Evolutionary conservation across 2,113 vertebrate species (phyloP).

Genomic region (Coreoperca whiteheadi): DNA sequence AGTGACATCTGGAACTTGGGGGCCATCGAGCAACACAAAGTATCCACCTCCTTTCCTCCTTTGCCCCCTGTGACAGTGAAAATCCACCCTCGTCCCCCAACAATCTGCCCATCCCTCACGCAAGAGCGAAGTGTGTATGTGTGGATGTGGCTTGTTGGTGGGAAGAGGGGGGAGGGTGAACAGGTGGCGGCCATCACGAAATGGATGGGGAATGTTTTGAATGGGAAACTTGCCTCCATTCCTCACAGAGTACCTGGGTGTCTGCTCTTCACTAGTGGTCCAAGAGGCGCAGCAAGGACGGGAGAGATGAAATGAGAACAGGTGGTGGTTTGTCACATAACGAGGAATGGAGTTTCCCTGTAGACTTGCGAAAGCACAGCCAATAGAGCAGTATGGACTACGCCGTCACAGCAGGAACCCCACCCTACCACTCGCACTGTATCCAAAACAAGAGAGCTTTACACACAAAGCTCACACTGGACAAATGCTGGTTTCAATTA

Average conservation of each 20-base stretch:
- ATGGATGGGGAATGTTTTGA: slow-evolving; percentile 79
- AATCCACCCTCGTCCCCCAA: slow-evolving; percentile 61
- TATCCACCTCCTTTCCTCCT: slow-evolving; percentile 52
- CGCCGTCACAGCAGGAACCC: slow-evolving; percentile 30
- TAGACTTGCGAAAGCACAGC: slow-evolving; percentile 54
- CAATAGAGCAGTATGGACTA: slow-evolving; percentile 21
- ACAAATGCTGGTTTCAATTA: neutral
- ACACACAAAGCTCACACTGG: neutral
- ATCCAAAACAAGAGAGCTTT: slow-evolving; percentile 23
- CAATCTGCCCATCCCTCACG: slow-evolving; percentile 69
- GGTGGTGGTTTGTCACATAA: slow-evolving; percentile 78
- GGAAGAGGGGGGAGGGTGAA: slow-evolving; percentile 55
- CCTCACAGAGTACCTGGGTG: slow-evolving; percentile 78
- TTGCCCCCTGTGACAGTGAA: slow-evolving; percentile 69
- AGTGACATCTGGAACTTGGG: slow-evolving; percentile 77
- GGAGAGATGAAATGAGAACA: slow-evolving; percentile 78
- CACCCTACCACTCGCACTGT: slow-evolving; percentile 1
- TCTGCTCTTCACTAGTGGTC: slow-evolving; percentile 78
- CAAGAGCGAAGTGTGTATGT: slow-evolving; percentile 9
- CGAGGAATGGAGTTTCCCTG: slow-evolving; percentile 66
- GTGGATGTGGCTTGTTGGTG: neutral
- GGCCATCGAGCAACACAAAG: slow-evolving; percentile 64
- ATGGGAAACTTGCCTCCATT: slow-evolving; percentile 75
- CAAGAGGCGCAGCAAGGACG: slow-evolving; percentile 71
- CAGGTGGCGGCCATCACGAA: slow-evolving; percentile 85